Percentiles rank a stretch among this genome's conserved stretches.
These are phyloP conservation scores for Sardinella longiceps DNA, from an alignment of 2,797 vertebrate genomes.

Conservation along the genomic window DNA sequence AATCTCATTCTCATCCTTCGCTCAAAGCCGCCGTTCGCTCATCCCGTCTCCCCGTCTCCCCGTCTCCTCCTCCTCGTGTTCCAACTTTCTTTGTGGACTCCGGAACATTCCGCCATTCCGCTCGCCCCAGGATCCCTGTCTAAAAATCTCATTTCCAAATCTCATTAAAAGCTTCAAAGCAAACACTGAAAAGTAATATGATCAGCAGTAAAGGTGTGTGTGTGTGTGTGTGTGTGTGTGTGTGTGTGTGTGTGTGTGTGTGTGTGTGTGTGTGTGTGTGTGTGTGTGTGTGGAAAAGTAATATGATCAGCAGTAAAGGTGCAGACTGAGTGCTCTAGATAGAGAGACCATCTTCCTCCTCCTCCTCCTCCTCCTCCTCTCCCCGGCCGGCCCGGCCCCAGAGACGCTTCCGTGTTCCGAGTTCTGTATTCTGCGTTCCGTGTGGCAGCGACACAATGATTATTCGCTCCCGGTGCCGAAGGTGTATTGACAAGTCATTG, in stretches of 20 bases:
- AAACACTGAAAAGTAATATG: slow-evolving; percentile 24
- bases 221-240: no score
- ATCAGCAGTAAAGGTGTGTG: slow-evolving; percentile 30
- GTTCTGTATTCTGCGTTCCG: no score
- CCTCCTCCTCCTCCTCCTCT: no score
- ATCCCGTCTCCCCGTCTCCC: neutral
- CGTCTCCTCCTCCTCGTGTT: no score
- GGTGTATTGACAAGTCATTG: neutral
- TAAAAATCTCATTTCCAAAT: slow-evolving; percentile 41
- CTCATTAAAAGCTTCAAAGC: slow-evolving; percentile 45
- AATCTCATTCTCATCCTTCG: slow-evolving; percentile 21
- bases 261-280: no score
- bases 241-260: no score
- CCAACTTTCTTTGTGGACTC: neutral
- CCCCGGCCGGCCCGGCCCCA: no score
- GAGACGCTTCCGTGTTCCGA: neutral
- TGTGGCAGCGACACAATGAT: no score
- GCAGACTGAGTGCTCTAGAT: neutral
- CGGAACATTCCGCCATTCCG: neutral
- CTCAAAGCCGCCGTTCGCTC: no score
- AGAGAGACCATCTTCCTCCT: neutral
- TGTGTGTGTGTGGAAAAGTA: neutral
- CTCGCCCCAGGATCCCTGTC: neutral
- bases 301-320: slow-evolving; percentile 29
- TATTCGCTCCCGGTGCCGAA: neutral